Evolutionary conservation across 2,113 vertebrate genomes (phyloP).

Genomic region (Lota lota): DNA sequence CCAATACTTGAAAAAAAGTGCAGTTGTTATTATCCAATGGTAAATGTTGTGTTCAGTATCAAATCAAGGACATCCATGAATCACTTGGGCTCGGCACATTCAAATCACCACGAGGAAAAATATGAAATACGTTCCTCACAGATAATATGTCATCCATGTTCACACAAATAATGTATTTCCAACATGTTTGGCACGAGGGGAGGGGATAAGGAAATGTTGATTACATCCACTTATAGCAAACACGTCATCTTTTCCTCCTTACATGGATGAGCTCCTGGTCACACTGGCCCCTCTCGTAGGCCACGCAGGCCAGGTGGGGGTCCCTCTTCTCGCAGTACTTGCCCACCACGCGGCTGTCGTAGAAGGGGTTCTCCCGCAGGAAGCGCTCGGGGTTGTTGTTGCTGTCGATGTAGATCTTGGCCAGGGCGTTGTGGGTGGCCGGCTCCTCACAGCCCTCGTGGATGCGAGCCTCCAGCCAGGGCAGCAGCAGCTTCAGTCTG

Average conservation of each 20-base stretch:
- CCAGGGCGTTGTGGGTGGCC: constrained; percentile 95
- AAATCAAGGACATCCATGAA: too few species aligned
- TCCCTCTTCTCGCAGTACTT: constrained; percentile 99
- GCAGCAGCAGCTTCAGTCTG: constrained; percentile 93
- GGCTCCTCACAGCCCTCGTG: constrained; percentile 98
- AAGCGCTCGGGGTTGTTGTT: constrained; percentile 99
- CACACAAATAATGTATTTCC: too few species aligned
- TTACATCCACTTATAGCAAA: background rate
- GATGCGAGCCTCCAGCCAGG: constrained; percentile 96
- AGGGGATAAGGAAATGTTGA: background rate
- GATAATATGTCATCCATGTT: too few species aligned
- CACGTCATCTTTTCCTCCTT: background rate
- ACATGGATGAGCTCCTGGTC: constrained; percentile 97
- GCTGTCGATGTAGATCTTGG: constrained; percentile 99
- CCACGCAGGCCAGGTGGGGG: constrained; percentile 96
- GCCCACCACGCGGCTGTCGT: constrained; percentile 96
- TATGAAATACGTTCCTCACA: too few species aligned
- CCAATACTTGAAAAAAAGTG: background rate
- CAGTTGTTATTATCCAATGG: too few species aligned
- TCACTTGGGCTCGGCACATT: too few species aligned
- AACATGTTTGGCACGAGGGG: too few species aligned
- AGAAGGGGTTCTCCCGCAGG: constrained; percentile 93
- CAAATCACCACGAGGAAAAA: too few species aligned
- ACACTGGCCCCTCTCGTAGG: constrained; percentile 96
- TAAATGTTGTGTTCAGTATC: too few species aligned